Percentiles rank a stretch among this genome's conserved stretches.
Conservation (phyloP, 2,113 vertebrate genomes). For the Callionymus lyra region DNA sequence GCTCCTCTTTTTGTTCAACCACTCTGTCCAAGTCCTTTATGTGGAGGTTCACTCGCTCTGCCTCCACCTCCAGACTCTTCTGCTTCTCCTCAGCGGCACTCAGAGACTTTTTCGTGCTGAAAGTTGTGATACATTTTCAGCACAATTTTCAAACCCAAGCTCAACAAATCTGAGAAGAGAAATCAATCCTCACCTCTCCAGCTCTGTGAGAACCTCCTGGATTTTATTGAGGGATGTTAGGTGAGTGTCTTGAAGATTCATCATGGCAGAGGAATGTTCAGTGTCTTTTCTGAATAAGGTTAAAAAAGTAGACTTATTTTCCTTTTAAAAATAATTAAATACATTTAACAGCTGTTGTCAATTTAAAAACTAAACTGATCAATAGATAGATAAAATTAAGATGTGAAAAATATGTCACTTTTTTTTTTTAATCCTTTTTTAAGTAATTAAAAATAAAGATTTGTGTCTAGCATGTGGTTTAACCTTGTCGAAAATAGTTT, state of each 20-base stretch:
- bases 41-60: constrained; percentile 44
- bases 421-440: constrained; percentile 64
- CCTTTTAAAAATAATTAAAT: no score
- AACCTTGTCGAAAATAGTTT: no score
- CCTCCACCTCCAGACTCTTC: constrained; percentile 61
- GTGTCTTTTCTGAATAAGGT: constrained; percentile 64
- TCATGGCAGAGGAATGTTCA: constrained; percentile 48
- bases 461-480: no score
- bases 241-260: constrained; percentile 63
- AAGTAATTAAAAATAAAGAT: no score
- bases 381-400: no score
- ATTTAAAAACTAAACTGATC: no score
- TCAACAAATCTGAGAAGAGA: no score
- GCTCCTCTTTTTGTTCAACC: constrained; percentile 54
- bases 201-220: constrained; percentile 58
- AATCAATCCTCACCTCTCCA: constrained; percentile 71
- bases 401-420: no score
- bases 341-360: no score
- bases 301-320: no score
- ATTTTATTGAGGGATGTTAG: constrained; percentile 50
- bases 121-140: constrained; percentile 7
- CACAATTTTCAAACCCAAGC: background rate
- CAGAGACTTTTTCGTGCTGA: constrained; percentile 63
- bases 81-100: constrained; percentile 45
- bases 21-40: constrained; percentile 46